Evolutionary conservation across 2,797 vertebrate genomes (phyloP).

Genomic region (Amblyraja radiata): DNA sequence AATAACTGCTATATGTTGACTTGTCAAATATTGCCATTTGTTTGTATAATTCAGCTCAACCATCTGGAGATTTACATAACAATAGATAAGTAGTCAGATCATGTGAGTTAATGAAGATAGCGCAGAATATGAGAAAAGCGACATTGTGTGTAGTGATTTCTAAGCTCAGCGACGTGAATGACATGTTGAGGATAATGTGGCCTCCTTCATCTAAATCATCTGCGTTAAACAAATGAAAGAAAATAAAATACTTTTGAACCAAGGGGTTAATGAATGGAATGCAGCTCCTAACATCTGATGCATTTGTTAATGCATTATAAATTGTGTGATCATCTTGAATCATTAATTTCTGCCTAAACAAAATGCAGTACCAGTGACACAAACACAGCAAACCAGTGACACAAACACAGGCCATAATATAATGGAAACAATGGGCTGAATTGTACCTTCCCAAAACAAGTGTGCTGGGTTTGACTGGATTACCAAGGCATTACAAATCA

Average conservation of each 20-base stretch:
- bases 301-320: background rate
- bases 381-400: background rate
- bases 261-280: background rate
- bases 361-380: background rate
- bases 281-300: background rate
- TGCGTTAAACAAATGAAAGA: background rate
- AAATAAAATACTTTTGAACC: too few species aligned
- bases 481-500: background rate
- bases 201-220: background rate
- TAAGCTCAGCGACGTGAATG: background rate
- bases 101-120: background rate
- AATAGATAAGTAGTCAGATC: constrained; percentile 10
- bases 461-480: background rate
- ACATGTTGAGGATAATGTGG: background rate
- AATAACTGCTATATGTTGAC: constrained; percentile 9
- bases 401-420: background rate
- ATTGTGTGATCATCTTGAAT: background rate
- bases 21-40: constrained; percentile 23
- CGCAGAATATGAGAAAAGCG: background rate
- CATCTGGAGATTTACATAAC: constrained; percentile 17
- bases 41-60: background rate
- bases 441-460: background rate
- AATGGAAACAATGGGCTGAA: background rate
- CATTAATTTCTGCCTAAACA: background rate
- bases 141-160: background rate